These are phyloP conservation scores for Drosophila kurseongensis DNA, from an alignment of 1,140 invertebrate species.

Conservation along the genomic window DNA sequence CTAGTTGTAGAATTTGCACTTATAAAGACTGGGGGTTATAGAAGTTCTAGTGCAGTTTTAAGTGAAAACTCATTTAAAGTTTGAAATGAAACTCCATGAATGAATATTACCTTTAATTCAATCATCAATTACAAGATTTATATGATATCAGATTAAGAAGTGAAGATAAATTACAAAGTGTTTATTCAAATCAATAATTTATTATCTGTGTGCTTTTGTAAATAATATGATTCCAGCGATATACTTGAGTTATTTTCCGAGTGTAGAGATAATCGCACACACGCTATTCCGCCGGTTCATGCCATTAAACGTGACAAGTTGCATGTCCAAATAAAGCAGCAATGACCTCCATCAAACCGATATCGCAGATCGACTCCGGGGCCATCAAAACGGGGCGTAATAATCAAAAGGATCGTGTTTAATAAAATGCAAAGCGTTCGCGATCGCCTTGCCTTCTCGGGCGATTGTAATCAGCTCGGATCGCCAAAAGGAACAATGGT, in stretches of 20 bases:
- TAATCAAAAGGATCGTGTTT: slow-evolving; percentile 76
- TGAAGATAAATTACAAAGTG: no score
- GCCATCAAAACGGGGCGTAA: slow-evolving; percentile 52
- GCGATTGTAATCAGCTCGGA: slow-evolving; percentile 37
- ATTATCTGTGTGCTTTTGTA: background rate
- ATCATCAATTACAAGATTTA: no score
- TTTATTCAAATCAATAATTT: background rate
- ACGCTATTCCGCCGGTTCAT: slow-evolving; percentile 51
- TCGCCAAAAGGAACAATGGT: slow-evolving; percentile 55
- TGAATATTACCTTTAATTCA: no score
- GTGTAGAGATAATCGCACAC: slow-evolving; percentile 29
- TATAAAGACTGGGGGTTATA: no score
- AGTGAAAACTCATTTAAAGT: no score
- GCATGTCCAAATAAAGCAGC: slow-evolving; percentile 77
- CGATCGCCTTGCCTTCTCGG: slow-evolving; percentile 38
- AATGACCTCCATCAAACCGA: slow-evolving; percentile 53
- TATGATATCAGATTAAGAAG: no score
- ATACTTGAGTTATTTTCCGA: slow-evolving; percentile 6
- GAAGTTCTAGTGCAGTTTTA: no score
- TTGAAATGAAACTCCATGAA: no score
- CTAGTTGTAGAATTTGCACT: no score
- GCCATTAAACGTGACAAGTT: slow-evolving; percentile 81
- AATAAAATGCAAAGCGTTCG: slow-evolving; percentile 75
- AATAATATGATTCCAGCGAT: background rate
- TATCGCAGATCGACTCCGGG: slow-evolving; percentile 40